Evolutionary conservation across 2,797 vertebrate genomes (phyloP).

Genomic region (Arnoldichthys spilopterus): DNA sequence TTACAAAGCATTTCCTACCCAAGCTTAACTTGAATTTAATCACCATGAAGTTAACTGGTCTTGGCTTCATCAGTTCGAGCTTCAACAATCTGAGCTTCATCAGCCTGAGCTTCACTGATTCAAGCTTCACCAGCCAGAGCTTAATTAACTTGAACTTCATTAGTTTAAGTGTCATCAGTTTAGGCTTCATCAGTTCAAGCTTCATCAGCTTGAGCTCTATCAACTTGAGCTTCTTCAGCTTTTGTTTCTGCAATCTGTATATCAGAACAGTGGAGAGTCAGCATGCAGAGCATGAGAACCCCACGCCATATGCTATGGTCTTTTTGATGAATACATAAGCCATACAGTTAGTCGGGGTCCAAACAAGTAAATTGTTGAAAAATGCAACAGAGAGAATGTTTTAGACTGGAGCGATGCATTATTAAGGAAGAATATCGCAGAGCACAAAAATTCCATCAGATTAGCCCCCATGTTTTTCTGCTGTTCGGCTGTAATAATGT

Average conservation of each 20-base stretch:
- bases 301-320: background rate
- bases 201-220: background rate
- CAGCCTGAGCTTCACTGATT: background rate
- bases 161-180: background rate
- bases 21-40: background rate
- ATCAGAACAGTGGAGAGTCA: conserved; percentile 1
- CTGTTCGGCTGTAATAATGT: conserved; percentile 32
- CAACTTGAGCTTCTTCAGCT: background rate
- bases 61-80: background rate
- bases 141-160: background rate
- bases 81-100: background rate
- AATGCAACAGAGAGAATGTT: conserved; percentile 25
- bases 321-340: conserved; percentile 30
- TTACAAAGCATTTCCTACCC: too few relatives aligned
- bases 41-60: background rate
- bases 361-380: conserved; percentile 23
- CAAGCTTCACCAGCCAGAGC: background rate
- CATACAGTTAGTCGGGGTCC: conserved; percentile 1
- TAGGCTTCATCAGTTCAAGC: background rate
- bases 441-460: conserved; percentile 31
- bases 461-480: conserved; percentile 45
- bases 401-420: conserved; percentile 4
- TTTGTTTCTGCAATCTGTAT: conserved; percentile 1
- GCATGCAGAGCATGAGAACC: background rate
- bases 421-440: conserved; percentile 25